Conservation (phyloP, 2,113 vertebrate genomes). For the Tauraco erythrolophus region DNA sequence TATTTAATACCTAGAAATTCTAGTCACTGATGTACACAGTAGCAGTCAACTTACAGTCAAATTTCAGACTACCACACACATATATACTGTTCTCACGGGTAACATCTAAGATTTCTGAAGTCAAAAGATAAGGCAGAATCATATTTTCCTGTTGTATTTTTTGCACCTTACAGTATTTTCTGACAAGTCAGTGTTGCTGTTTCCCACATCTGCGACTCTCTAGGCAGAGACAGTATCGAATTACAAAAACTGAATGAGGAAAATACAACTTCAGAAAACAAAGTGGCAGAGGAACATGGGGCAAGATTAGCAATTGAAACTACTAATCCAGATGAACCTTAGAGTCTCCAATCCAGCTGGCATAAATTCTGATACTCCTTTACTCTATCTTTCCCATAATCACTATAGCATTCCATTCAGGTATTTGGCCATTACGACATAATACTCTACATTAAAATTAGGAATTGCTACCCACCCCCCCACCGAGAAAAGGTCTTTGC, state of each 20-base stretch:
- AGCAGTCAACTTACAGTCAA: neutral
- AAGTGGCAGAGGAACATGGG: neutral
- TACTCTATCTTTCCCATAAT: neutral
- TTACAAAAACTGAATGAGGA: neutral
- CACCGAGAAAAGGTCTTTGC: neutral
- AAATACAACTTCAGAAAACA: slow-evolving; percentile 4
- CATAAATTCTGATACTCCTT: neutral
- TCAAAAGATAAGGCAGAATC: neutral
- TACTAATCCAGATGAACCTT: neutral
- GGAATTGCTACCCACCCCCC: neutral
- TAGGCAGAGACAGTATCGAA: neutral
- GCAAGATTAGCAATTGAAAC: slow-evolving; percentile 10
- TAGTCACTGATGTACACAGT: neutral
- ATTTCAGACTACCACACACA: neutral
- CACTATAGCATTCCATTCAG: neutral
- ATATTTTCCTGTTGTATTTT: neutral
- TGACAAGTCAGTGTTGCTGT: neutral
- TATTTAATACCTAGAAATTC: neutral
- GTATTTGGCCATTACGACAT: neutral
- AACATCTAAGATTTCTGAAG: neutral
- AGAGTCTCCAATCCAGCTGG: neutral
- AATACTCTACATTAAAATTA: neutral
- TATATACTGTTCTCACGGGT: neutral
- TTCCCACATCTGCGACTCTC: neutral
- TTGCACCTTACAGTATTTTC: neutral